These are phyloP conservation scores for Laterallus jamaicensis DNA, from an alignment of 2,113 vertebrate species.

Conservation along the genomic window DNA sequence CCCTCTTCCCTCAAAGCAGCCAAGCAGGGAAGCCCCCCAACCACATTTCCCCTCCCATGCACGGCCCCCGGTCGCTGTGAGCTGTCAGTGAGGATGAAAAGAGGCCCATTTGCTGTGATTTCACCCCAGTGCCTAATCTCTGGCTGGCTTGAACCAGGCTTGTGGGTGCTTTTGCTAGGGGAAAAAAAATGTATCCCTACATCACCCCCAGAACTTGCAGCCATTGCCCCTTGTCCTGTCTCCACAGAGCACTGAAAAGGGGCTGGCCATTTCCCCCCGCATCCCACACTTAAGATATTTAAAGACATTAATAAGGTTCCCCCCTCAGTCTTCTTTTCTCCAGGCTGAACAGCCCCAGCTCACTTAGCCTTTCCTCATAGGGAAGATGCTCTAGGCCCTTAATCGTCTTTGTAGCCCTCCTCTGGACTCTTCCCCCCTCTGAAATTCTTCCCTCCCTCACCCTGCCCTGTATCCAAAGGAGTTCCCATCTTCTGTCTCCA, in stretches of 20 bases:
- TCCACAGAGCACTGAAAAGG: no score
- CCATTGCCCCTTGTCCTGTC: no score
- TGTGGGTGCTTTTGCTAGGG: neutral
- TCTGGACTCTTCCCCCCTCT: no score
- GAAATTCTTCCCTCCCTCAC: fast-evolving
- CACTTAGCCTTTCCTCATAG: no score
- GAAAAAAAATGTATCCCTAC: neutral
- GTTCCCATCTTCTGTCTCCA: neutral
- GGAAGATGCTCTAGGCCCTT: no score
- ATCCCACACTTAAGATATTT: no score
- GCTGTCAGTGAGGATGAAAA: fast-evolving
- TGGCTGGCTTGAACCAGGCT: neutral
- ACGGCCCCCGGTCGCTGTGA: fast-evolving
- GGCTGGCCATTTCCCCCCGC: no score
- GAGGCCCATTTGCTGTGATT: fast-evolving
- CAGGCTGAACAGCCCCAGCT: no score
- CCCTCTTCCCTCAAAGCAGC: no score
- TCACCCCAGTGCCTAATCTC: neutral
- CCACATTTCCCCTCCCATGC: fast-evolving
- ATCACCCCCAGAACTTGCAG: neutral
- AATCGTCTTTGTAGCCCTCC: no score
- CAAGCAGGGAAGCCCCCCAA: neutral
- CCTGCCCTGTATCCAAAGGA: neutral
- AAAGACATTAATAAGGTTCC: no score
- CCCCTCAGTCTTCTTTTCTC: no score